phyloP scores from a whole-genome alignment of 2,888 invertebrate species.

The Nasonovia ribisnigri region DNA sequence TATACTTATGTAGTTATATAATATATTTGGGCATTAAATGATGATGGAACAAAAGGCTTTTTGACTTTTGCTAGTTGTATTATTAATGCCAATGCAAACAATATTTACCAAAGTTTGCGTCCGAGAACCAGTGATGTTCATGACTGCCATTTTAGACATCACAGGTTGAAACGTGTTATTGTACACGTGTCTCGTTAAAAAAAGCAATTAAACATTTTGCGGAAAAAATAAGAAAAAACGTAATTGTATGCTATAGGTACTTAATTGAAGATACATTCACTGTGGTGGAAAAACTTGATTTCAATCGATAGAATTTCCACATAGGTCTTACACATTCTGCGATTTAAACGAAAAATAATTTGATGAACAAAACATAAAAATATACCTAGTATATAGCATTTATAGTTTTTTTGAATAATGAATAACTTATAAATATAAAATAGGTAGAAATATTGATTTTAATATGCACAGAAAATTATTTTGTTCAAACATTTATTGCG shows the following conservation, averaged over 20 bases:
- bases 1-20: too few species aligned
- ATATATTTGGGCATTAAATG: not conserved
- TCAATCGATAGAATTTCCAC: not conserved
- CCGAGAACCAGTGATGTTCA: not conserved
- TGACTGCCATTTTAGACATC: not conserved
- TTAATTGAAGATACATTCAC: not conserved
- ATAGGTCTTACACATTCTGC: too few species aligned
- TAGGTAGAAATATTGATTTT: not conserved
- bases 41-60: not conserved
- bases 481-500: not conserved
- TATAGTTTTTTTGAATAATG: not conserved
- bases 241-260: constrained; percentile 8
- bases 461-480: not conserved
- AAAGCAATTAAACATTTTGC: constrained; percentile 1
- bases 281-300: not conserved
- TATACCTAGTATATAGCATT: not conserved
- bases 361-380: not conserved
- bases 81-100: not conserved
- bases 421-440: too few species aligned
- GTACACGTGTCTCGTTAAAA: constrained; percentile 10
- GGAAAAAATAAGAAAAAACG: constrained; percentile 6
- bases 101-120: not conserved
- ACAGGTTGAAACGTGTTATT: not conserved
- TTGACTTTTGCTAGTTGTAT: not conserved
- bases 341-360: not conserved